Conservation (phyloP, 2,797 vertebrate species). For the Naso thynnoides region DNA sequence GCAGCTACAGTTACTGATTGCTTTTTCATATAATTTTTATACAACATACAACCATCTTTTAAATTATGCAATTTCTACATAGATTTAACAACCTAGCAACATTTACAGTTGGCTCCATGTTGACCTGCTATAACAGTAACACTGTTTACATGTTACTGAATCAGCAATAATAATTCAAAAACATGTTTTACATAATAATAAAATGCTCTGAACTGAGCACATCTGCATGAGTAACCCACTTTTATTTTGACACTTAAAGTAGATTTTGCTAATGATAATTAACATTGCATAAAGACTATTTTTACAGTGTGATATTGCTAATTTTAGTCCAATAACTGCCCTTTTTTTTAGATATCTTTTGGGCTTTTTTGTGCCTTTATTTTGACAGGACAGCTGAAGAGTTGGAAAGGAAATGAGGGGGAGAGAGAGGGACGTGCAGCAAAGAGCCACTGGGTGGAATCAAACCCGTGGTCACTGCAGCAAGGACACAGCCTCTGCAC, state of each 20-base stretch:
- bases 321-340: too few species aligned
- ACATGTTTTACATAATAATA: neutral
- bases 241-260: neutral
- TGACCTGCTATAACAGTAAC: neutral
- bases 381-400: too few species aligned
- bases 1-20: neutral
- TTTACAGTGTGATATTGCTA: neutral
- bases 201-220: neutral
- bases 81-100: neutral
- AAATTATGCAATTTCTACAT: neutral
- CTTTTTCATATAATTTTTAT: neutral
- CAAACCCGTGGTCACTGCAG: too few species aligned
- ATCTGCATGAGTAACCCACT: neutral
- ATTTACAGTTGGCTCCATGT: neutral
- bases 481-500: too few species aligned
- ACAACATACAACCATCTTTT: neutral
- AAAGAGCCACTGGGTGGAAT: too few species aligned
- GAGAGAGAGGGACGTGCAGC: too few species aligned
- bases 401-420: too few species aligned
- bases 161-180: neutral
- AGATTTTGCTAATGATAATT: neutral
- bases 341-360: too few species aligned
- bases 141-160: slow-evolving; percentile 6
- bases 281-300: neutral
- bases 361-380: too few species aligned